A percentile compares a stretch with the other conserved stretches of the same genome.
phyloP scores from a whole-genome alignment of 2,113 vertebrate species.

The Cygnus buccinator region DNA sequence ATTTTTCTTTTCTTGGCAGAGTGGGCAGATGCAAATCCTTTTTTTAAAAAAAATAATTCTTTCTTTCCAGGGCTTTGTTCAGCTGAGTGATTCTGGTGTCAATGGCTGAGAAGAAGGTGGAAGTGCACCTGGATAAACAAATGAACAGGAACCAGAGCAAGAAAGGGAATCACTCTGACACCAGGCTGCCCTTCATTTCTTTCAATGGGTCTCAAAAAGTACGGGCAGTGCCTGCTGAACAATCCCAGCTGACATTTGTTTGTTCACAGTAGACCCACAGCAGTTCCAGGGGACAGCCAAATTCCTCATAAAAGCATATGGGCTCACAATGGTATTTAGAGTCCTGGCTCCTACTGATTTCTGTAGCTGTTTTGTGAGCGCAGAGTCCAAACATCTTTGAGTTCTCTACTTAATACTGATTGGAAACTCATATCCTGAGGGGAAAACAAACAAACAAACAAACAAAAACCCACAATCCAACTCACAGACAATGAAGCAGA shows the following conservation, averaged over 20 bases:
- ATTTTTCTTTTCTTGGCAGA: neutral
- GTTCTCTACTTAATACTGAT: neutral
- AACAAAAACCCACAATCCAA: neutral
- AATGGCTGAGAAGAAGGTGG: neutral
- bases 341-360: neutral
- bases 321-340: neutral
- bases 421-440: neutral
- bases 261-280: neutral
- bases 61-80: neutral
- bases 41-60: no score
- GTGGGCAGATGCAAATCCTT: neutral
- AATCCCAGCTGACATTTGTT: neutral
- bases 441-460: no score
- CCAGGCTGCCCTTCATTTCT: neutral
- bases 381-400: neutral
- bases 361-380: neutral
- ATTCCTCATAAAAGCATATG: neutral
- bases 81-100: neutral
- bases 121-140: constrained; percentile 55
- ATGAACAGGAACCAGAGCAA: neutral
- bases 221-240: constrained; percentile 39
- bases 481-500: neutral
- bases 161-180: neutral
- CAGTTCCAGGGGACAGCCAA: neutral
- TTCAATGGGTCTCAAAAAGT: neutral